Evolutionary conservation across 2,797 vertebrate species (phyloP).

Genomic region (Arctocebus calabarensis): DNA sequence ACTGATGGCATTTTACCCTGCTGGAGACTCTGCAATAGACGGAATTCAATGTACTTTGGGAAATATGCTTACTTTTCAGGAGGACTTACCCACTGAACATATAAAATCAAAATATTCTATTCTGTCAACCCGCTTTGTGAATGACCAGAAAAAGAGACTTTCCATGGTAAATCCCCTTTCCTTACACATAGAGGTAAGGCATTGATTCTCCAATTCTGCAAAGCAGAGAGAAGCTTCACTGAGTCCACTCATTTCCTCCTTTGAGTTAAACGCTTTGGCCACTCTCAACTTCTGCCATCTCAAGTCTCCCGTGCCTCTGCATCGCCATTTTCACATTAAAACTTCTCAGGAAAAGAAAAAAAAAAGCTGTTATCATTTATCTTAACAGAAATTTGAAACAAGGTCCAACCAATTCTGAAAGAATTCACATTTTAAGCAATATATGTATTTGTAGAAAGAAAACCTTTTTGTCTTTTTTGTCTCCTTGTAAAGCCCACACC

Average conservation of each 20-base stretch:
- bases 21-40: not conserved
- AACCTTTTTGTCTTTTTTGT: not conserved
- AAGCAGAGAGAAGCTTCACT: not conserved
- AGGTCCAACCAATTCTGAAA: not conserved
- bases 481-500: not conserved
- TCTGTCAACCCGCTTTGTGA: not conserved
- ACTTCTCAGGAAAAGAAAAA: not conserved
- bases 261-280: not conserved
- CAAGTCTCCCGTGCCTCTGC: not conserved
- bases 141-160: not conserved
- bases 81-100: not conserved
- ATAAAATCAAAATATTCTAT: conserved; percentile 22
- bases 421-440: conserved; percentile 14
- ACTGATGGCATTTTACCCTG: not conserved
- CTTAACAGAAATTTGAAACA: not conserved
- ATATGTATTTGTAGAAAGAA: not conserved
- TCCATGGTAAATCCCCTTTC: not conserved
- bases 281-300: not conserved
- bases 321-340: not conserved
- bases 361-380: not conserved
- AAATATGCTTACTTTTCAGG: not conserved
- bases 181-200: fast-evolving
- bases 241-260: not conserved
- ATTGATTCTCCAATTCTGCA: not conserved
- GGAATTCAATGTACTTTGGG: not conserved